Evolutionary conservation across 2,888 invertebrate genomes (phyloP).

Genomic region (Pandemis corylana): DNA sequence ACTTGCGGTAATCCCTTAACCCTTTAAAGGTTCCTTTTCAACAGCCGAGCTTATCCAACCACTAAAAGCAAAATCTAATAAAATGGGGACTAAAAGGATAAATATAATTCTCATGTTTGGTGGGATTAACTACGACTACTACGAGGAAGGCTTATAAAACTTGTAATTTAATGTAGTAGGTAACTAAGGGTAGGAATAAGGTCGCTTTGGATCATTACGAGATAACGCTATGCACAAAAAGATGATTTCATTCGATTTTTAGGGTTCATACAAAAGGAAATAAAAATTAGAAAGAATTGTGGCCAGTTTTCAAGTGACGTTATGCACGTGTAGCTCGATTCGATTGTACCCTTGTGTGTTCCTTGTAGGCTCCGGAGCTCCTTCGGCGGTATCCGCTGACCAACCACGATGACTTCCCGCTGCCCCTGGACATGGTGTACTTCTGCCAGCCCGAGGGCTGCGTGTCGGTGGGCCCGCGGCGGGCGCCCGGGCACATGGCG

Average conservation of each 20-base stretch:
- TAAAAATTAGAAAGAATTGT: background rate
- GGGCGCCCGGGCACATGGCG: constrained; percentile 76
- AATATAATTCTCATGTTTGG: constrained; percentile 5
- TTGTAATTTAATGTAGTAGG: background rate
- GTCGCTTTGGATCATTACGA: no score
- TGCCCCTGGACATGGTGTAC: constrained; percentile 99
- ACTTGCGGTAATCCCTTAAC: constrained; percentile 21
- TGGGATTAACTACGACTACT: background rate
- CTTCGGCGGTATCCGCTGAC: constrained; percentile 97
- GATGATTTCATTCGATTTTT: no score
- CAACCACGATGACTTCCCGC: constrained; percentile 98
- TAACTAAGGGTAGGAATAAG: no score
- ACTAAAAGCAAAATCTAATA: constrained; percentile 8
- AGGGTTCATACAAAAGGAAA: no score
- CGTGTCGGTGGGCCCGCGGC: constrained; percentile 94
- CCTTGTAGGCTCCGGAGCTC: constrained; percentile 93
- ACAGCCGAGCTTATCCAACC: constrained; percentile 8
- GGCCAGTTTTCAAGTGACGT: background rate
- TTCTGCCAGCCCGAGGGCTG: constrained; percentile 99
- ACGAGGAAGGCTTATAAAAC: background rate
- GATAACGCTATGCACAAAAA: no score
- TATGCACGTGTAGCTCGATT: background rate
- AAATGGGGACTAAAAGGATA: background rate
- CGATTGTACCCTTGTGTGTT: constrained; percentile 40
- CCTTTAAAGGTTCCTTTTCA: constrained; percentile 12